phyloP scores from a whole-genome alignment of 1,140 invertebrate species.

The Steinernema feltiae region DNA sequence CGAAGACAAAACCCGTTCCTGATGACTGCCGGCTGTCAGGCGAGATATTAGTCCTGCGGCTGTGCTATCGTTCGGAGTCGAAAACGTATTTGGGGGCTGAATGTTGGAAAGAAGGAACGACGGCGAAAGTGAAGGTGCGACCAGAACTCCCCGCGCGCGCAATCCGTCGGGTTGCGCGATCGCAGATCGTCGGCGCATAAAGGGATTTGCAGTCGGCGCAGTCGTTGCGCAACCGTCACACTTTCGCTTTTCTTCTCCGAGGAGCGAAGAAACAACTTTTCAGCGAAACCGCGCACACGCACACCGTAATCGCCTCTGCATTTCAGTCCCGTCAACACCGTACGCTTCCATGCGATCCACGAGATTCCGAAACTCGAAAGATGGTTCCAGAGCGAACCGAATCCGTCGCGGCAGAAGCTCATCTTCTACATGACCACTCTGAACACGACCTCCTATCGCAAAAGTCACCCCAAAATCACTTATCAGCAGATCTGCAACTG shows the following conservation, averaged over 20 bases:
- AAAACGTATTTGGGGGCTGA: not conserved
- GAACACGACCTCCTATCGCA: constrained; percentile 42
- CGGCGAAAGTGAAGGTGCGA: not conserved
- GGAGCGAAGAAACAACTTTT: not conserved
- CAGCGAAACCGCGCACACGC: not conserved
- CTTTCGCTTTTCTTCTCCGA: constrained; percentile 3
- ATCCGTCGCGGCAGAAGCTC: constrained; percentile 47
- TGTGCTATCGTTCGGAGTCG: not conserved
- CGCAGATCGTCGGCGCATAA: not conserved
- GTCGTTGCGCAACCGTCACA: constrained; percentile 14
- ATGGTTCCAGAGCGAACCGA: constrained; percentile 54
- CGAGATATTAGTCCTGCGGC: not conserved
- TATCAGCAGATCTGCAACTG: constrained; percentile 56
- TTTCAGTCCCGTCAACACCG: constrained; percentile 44
- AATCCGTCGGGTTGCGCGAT: not conserved
- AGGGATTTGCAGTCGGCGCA: not conserved
- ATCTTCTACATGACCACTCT: constrained; percentile 48
- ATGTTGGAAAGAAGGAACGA: not conserved
- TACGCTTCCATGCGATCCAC: constrained; percentile 48
- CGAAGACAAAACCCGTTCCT: constrained; percentile 8
- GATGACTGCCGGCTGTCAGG: not conserved
- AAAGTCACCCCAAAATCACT: constrained; percentile 46
- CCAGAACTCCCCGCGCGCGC: not conserved
- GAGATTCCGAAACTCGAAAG: constrained; percentile 54
- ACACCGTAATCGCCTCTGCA: not conserved